Conservation (phyloP, 2,797 vertebrate species). For the Simalia tracyae region DNA sequence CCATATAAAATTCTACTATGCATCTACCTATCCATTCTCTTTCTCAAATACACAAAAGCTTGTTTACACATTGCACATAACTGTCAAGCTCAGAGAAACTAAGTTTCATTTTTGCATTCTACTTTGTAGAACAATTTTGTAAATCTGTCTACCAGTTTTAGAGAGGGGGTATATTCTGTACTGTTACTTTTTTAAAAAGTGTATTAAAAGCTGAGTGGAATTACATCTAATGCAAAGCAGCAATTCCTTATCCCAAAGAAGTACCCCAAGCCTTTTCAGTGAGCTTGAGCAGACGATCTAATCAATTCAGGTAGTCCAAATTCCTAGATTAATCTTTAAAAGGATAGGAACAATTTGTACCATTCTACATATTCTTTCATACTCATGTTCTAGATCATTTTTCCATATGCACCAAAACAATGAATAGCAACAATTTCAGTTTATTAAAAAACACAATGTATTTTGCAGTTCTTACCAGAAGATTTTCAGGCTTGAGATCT, state of each 20-base stretch:
- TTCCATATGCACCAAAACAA: neutral
- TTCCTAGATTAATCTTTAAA: neutral
- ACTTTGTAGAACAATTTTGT: neutral
- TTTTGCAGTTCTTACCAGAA: slow-evolving; percentile 82
- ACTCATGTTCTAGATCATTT: neutral
- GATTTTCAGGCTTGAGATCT: slow-evolving; percentile 96
- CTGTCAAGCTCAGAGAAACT: neutral
- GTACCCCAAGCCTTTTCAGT: neutral
- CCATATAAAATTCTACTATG: neutral
- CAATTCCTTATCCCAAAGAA: neutral
- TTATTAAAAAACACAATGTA: neutral
- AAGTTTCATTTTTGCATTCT: neutral
- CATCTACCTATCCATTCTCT: neutral
- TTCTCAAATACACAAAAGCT: neutral
- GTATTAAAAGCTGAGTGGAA: neutral
- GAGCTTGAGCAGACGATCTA: neutral
- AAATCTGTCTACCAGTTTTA: neutral
- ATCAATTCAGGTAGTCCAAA: neutral
- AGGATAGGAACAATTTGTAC: neutral
- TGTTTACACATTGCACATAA: neutral
- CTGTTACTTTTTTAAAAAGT: too few relatives aligned
- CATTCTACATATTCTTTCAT: slow-evolving; percentile 10
- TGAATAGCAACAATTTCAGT: neutral
- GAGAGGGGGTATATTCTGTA: neutral
- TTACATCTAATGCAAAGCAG: neutral